These are phyloP conservation scores for Pygocentrus nattereri DNA, from an alignment of 2,797 vertebrate genomes.

Conservation along the genomic window DNA sequence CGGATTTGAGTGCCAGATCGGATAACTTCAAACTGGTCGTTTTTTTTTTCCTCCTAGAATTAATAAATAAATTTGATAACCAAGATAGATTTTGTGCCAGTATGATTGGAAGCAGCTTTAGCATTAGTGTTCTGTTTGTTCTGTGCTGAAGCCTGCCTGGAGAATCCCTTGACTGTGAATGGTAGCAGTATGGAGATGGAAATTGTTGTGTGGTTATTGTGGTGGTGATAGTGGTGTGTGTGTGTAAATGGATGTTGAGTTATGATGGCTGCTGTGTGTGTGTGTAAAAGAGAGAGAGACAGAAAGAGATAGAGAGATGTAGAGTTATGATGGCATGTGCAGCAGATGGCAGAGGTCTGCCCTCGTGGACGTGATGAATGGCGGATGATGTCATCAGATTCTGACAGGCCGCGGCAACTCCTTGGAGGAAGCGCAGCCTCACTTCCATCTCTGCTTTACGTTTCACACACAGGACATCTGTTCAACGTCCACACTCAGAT, in stretches of 20 bases:
- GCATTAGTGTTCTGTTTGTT: neutral
- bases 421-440: constrained; percentile 86
- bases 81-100: constrained; percentile 19
- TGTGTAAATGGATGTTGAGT: constrained; percentile 82
- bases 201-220: constrained; percentile 70
- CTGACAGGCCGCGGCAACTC: constrained; percentile 86
- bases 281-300: constrained; percentile 15
- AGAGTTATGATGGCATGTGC: constrained; percentile 69
- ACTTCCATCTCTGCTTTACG: constrained; percentile 88
- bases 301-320: constrained; percentile 55
- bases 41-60: neutral
- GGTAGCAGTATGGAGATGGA: constrained; percentile 71
- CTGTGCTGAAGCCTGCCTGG: constrained; percentile 19
- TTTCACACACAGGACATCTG: constrained; percentile 90
- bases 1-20: constrained; percentile 45
- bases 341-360: constrained; percentile 93
- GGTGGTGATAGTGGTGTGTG: constrained; percentile 51
- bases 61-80: constrained; percentile 45
- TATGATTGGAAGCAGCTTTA: constrained; percentile 7
- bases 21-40: constrained; percentile 16
- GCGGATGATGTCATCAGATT: constrained; percentile 96
- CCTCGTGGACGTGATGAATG: constrained; percentile 91
- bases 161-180: constrained; percentile 48
- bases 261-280: constrained; percentile 70
- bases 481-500: constrained; percentile 84